Percentiles rank a stretch among this genome's conserved stretches.
phyloP scores from a whole-genome alignment of 2,888 invertebrate genomes.

The Anticlea derivata region DNA sequence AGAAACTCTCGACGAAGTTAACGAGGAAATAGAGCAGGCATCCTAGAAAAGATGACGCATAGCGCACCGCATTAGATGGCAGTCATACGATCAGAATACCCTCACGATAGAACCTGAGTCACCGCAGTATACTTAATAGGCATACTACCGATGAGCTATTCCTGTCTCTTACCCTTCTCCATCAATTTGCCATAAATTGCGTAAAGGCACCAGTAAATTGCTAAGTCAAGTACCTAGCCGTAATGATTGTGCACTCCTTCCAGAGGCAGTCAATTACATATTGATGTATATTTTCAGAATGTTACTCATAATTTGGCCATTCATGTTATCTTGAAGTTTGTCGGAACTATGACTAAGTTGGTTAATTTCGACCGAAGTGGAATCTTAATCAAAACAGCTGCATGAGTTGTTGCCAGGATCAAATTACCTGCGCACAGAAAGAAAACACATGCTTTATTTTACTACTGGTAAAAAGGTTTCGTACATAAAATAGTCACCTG shows the following conservation, averaged over 20 bases:
- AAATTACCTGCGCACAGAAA: too few species aligned
- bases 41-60: background rate
- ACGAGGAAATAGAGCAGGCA: background rate
- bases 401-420: constrained; percentile 1
- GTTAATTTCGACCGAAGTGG: constrained; percentile 29
- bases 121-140: constrained; percentile 2
- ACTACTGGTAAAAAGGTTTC: too few species aligned
- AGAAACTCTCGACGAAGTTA: background rate
- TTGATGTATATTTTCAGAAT: constrained; percentile 58
- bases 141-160: constrained; percentile 46
- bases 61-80: background rate
- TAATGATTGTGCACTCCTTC: constrained; percentile 44
- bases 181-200: constrained; percentile 71
- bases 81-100: constrained; percentile 1
- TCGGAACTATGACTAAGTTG: constrained; percentile 45
- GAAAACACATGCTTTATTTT: background rate
- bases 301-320: constrained; percentile 54
- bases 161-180: constrained; percentile 60
- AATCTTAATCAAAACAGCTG: constrained; percentile 7
- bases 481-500: too few species aligned
- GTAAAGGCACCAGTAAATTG: constrained; percentile 61
- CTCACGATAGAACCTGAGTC: constrained; percentile 8
- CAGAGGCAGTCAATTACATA: constrained; percentile 49
- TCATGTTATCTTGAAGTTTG: constrained; percentile 46
- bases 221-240: constrained; percentile 66